Evolutionary conservation across 1,140 invertebrate species (phyloP).

Genomic region (Acyrthosiphon pisum): DNA sequence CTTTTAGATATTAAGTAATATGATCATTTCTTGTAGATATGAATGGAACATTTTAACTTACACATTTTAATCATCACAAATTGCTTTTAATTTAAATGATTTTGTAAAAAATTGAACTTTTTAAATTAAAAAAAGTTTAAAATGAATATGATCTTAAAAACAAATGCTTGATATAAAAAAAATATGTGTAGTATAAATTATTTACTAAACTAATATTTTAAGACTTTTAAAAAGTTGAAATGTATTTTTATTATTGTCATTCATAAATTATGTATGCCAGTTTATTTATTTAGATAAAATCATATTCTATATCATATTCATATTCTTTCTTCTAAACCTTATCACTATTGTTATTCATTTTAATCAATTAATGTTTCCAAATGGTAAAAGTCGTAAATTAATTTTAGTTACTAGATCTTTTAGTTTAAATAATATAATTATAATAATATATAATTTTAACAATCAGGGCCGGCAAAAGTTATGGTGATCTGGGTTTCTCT

Average conservation of each 20-base stretch:
- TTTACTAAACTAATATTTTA: background rate
- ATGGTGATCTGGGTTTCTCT: background rate
- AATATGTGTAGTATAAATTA: slow-evolving; percentile 11
- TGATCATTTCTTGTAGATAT: background rate
- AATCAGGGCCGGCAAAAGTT: background rate
- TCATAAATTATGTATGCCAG: background rate
- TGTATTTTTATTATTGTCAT: slow-evolving; percentile 21
- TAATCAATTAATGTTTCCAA: background rate
- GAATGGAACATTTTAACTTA: background rate
- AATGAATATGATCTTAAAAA: background rate
- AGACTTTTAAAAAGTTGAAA: background rate
- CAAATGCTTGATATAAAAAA: background rate
- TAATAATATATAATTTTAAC: background rate
- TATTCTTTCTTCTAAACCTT: too few relatives aligned
- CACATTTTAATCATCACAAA: background rate
- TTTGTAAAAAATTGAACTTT: background rate
- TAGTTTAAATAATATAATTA: background rate
- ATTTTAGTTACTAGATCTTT: background rate
- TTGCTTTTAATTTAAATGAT: background rate
- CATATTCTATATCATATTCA: too few relatives aligned
- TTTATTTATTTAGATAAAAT: background rate
- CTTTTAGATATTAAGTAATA: background rate
- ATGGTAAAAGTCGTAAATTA: background rate
- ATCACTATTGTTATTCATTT: background rate
- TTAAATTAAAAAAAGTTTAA: slow-evolving; percentile 1